Evolutionary conservation across 1,140 invertebrate genomes (phyloP), one percentile per base, ranked within the genome.

Genomic region (Sarcophaga peregrina): DNA sequence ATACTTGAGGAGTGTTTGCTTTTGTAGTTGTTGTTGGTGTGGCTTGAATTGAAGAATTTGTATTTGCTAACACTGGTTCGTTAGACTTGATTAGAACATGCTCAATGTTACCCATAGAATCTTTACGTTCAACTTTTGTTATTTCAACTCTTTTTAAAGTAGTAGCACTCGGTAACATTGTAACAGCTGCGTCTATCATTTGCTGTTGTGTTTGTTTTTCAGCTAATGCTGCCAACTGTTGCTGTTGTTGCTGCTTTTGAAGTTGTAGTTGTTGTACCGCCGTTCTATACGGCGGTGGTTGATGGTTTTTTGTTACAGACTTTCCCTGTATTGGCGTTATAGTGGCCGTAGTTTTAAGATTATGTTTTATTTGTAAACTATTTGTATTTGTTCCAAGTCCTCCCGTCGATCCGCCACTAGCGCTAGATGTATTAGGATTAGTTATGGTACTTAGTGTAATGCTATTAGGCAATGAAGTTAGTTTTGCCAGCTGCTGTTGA

Each of bases 251-350:
- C 83, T 89, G 87, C 82, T 88, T 90, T 83, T 90, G 86, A 83
- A 87, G 62, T 82, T 90, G 87, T 82, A 88, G 84, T 85, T 90
- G 88, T 85, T 88, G 88, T 84, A 89, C 88, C 82, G 88, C 88
- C 85, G 88, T 88, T 78, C 88, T 86, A 54, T 89, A 89, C 87
- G 88, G 87, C 85, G 88, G 88, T 84, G 88, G 88, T 85, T 89
- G 89, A 85, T 89, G 87, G 87, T 89, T 89, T 89, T 89, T 89
- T 88, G 88, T 88, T 85, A 89, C 83, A 82, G 88, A 87, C 82
- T 89, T 89, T 11, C 83, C 82, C 8, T 68, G 85, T 85, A 89
- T 88, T 83, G 88, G 86, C 46, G 88, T 89, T 8, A 89, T 88
- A 17, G 87, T 89, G 37, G 88, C 87, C 54, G 86, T 85, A 84